phyloP scores from a whole-genome alignment of 2,113 vertebrate species.

The Pimephales promelas region DNA sequence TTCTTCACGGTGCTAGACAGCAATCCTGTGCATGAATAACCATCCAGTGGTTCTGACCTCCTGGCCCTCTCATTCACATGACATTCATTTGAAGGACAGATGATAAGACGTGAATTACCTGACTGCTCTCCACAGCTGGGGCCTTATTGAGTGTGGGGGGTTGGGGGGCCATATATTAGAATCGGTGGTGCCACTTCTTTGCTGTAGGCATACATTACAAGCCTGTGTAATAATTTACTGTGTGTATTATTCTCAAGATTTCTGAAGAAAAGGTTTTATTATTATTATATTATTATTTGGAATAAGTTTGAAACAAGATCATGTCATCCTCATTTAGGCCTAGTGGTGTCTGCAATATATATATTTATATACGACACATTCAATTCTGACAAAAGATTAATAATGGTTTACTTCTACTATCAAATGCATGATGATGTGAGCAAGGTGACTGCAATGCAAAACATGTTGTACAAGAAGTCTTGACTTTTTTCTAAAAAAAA shows the following conservation, averaged over 20 bases:
- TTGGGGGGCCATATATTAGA: slow-evolving; percentile 2
- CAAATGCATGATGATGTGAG: neutral
- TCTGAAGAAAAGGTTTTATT: neutral
- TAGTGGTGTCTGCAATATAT: too few species aligned
- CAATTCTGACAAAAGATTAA: neutral
- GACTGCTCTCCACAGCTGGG: slow-evolving; percentile 50
- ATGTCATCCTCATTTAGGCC: too few species aligned
- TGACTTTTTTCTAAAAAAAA: neutral
- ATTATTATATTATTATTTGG: neutral
- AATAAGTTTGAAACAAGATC: neutral
- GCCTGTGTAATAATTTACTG: neutral
- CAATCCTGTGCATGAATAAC: slow-evolving; percentile 50
- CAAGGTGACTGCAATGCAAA: neutral
- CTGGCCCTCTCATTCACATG: slow-evolving; percentile 52
- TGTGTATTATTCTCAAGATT: neutral
- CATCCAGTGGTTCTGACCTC: slow-evolving; percentile 49
- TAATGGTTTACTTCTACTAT: neutral
- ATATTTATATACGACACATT: neutral
- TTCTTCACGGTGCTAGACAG: slow-evolving; percentile 6
- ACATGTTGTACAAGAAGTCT: neutral
- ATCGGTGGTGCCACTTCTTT: neutral
- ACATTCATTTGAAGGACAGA: slow-evolving; percentile 55
- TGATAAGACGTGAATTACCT: slow-evolving; percentile 56
- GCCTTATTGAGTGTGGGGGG: slow-evolving; percentile 3
- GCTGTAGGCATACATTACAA: neutral